A percentile compares a stretch with the other conserved stretches of the same genome.
Conservation (phyloP, 2,888 invertebrate genomes). For the Tiliacea aurago region DNA sequence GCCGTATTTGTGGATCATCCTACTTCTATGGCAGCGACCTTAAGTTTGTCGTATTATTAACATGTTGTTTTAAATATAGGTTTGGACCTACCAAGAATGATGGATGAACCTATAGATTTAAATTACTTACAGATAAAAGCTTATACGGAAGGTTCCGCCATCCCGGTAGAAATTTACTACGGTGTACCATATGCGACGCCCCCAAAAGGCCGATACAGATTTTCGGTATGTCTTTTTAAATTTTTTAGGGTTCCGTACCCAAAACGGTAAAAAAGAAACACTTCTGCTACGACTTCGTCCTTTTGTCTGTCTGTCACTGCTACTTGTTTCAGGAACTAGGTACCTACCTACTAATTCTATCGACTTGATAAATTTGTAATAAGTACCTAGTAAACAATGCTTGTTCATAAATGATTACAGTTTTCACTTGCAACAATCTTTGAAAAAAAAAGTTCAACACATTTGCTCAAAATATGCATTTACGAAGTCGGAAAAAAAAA, state of each 20-base stretch:
- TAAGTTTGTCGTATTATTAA: not conserved
- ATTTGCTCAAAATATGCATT: too few species aligned
- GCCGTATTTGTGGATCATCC: not conserved
- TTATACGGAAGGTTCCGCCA: slow-evolving; percentile 91
- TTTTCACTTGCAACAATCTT: not conserved
- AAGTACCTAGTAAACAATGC: not conserved
- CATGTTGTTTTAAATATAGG: not conserved
- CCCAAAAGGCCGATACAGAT: slow-evolving; percentile 93
- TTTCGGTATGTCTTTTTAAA: slow-evolving; percentile 89
- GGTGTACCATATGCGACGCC: slow-evolving; percentile 96
- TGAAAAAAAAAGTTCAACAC: too few species aligned
- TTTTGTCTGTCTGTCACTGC: not conserved
- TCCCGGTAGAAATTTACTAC: slow-evolving; percentile 92
- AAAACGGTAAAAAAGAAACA: not conserved
- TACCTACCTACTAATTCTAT: not conserved
- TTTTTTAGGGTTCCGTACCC: not conserved
- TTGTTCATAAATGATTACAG: not conserved
- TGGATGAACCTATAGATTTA: not conserved
- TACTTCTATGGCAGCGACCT: not conserved
- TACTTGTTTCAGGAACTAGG: not conserved
- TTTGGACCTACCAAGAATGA: not conserved
- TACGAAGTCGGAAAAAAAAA: too few species aligned
- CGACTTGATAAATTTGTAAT: not conserved
- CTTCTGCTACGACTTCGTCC: not conserved
- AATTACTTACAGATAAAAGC: slow-evolving; percentile 91